phyloP scores from a whole-genome alignment of 1,140 invertebrate genomes.

The Zaprionus ornatus region DNA sequence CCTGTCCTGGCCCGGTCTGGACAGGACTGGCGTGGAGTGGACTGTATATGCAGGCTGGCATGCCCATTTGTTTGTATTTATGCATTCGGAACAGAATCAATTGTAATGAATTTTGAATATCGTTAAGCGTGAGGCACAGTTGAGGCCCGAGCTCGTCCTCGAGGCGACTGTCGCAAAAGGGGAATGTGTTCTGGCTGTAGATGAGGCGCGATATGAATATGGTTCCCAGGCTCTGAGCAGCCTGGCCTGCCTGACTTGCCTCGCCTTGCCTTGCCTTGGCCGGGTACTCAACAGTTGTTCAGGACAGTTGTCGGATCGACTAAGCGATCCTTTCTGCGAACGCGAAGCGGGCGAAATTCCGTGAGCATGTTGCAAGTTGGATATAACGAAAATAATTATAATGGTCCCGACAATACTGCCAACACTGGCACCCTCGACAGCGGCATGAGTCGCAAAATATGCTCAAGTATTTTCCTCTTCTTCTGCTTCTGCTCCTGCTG shows the following conservation, averaged over 20 bases:
- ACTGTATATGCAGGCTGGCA: constrained; percentile 36
- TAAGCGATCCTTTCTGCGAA: constrained; percentile 26
- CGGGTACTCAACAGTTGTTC: constrained; percentile 31
- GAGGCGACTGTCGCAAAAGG: constrained; percentile 73
- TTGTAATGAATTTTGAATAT: constrained; percentile 84
- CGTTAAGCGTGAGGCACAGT: constrained; percentile 70
- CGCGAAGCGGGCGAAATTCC: constrained; percentile 24
- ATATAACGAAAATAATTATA: constrained; percentile 76
- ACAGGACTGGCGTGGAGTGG: constrained; percentile 16
- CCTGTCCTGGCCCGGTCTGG: neutral
- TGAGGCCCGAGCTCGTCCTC: neutral
- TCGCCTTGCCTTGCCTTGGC: neutral
- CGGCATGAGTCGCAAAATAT: constrained; percentile 14
- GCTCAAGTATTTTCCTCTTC: neutral
- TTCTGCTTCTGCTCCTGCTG: constrained; percentile 1
- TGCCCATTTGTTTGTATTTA: constrained; percentile 82
- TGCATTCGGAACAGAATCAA: constrained; percentile 83
- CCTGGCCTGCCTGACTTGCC: neutral
- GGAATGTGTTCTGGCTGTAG: constrained; percentile 73
- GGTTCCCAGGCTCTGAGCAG: constrained; percentile 69
- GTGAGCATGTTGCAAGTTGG: constrained; percentile 20
- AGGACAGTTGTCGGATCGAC: constrained; percentile 19
- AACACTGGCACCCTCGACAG: constrained; percentile 35
- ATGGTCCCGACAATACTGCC: constrained; percentile 46
- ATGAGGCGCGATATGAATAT: constrained; percentile 80